Conservation (phyloP, 2,888 invertebrate genomes). For the Coenonympha arcania region DNA sequence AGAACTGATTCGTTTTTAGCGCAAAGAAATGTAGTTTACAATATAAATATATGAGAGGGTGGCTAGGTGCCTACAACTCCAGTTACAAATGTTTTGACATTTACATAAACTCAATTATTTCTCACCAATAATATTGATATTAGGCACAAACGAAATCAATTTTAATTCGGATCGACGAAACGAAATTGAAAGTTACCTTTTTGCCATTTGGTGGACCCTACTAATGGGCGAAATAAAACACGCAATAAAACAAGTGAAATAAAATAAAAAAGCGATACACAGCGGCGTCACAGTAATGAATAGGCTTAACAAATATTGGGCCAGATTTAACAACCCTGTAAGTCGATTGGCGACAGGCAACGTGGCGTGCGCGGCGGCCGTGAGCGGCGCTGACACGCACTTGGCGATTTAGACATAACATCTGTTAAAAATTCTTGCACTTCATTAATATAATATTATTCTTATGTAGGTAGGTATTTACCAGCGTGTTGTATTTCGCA, state of each 20-base stretch:
- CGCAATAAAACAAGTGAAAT: conserved; percentile 5
- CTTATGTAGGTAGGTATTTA: too few relatives aligned
- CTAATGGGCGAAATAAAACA: too few relatives aligned
- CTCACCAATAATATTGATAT: too few relatives aligned
- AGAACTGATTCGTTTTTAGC: neutral
- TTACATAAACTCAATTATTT: too few relatives aligned
- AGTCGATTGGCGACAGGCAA: conserved; percentile 68
- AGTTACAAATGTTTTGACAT: neutral
- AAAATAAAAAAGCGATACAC: conserved; percentile 54
- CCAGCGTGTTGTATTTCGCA: neutral
- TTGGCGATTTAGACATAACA: conserved; percentile 54
- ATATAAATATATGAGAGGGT: too few relatives aligned
- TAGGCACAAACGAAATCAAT: too few relatives aligned
- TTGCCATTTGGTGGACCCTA: too few relatives aligned
- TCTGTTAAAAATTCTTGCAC: conserved; percentile 8
- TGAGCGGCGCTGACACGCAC: conserved; percentile 45
- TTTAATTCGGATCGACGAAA: too few relatives aligned
- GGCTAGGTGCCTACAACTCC: neutral
- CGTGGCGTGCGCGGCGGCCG: conserved; percentile 52
- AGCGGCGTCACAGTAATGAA: conserved; percentile 60
- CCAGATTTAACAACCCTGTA: conserved; percentile 69
- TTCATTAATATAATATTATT: neutral
- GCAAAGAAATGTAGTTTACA: neutral
- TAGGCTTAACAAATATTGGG: conserved; percentile 69
- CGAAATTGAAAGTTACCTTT: too few relatives aligned